These are phyloP conservation scores for Sebastes minor DNA, from an alignment of 2,797 vertebrate genomes.

Conservation along the genomic window DNA sequence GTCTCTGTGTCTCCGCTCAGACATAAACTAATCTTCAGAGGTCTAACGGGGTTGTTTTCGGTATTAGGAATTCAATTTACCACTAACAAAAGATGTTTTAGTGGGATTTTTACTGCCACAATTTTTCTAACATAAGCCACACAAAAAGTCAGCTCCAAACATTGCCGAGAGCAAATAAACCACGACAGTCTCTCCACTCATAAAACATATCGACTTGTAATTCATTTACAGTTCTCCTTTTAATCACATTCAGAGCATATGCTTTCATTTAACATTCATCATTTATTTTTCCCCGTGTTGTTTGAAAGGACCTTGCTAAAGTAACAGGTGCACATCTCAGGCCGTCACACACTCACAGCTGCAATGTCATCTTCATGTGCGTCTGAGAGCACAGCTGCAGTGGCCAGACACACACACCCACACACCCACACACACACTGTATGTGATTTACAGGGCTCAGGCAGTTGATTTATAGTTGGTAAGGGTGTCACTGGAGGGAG, in stretches of 20 bases:
- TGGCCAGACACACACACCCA: constrained; percentile 6
- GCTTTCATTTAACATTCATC: constrained; percentile 16
- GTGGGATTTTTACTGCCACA: constrained; percentile 13
- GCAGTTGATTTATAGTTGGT: constrained; percentile 78
- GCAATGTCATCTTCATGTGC: constrained; percentile 35
- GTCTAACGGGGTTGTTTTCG: constrained; percentile 43
- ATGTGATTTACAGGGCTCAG: constrained; percentile 73
- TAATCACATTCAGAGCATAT: constrained; percentile 1
- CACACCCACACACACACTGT: constrained; percentile 3
- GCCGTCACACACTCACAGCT: constrained; percentile 45
- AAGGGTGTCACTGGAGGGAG: constrained; percentile 68
- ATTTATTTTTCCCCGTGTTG: constrained; percentile 8
- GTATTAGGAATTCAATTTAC: constrained; percentile 35
- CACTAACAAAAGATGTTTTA: constrained; percentile 10
- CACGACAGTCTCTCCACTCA: background rate
- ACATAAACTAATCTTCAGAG: constrained; percentile 43
- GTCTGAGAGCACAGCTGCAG: constrained; percentile 58
- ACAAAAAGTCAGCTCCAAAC: constrained; percentile 6
- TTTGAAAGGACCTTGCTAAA: constrained; percentile 21
- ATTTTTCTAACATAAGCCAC: background rate
- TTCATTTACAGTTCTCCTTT: background rate
- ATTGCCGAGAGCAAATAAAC: constrained; percentile 4
- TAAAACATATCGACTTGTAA: constrained; percentile 2
- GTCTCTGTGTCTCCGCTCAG: constrained; percentile 41
- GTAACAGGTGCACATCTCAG: constrained; percentile 13